A percentile compares a stretch with the other conserved stretches of the same genome.
phyloP scores from a whole-genome alignment of 1,140 invertebrate genomes.

The Choristoneura fumiferana region DNA sequence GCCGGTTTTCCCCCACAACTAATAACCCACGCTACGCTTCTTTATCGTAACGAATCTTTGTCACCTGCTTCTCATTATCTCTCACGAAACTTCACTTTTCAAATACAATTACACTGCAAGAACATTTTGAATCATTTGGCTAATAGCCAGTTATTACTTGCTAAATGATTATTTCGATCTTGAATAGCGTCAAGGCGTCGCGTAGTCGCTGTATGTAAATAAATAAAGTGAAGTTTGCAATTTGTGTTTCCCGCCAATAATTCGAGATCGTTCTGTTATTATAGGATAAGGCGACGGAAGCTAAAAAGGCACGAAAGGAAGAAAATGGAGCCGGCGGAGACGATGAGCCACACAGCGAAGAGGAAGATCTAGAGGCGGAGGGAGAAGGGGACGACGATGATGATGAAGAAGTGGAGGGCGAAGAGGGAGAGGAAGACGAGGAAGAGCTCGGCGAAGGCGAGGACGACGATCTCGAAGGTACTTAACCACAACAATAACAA shows the following conservation, averaged over 20 bases:
- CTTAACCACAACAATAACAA: constrained; percentile 36
- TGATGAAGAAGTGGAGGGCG: constrained; percentile 79
- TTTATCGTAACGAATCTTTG: constrained; percentile 69
- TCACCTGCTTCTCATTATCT: constrained; percentile 70
- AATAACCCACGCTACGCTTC: constrained; percentile 71
- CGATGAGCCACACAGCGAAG: constrained; percentile 82
- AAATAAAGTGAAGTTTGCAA: constrained; percentile 13
- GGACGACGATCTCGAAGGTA: constrained; percentile 84
- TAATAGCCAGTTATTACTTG: constrained; percentile 46
- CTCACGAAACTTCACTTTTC: constrained; percentile 38
- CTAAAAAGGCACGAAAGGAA: constrained; percentile 88
- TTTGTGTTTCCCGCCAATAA: constrained; percentile 29
- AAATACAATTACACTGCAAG: constrained; percentile 34
- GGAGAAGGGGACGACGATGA: constrained; percentile 78
- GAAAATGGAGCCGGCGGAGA: constrained; percentile 84
- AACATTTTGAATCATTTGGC: constrained; percentile 39
- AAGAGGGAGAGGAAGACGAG: constrained; percentile 83
- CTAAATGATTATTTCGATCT: constrained; percentile 32
- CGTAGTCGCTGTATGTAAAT: constrained; percentile 3
- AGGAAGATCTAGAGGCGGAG: constrained; percentile 79
- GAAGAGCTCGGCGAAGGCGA: constrained; percentile 84
- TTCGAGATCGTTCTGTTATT: constrained; percentile 46
- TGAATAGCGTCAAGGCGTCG: constrained; percentile 27
- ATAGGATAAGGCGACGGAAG: constrained; percentile 85
- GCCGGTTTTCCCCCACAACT: constrained; percentile 53